phyloP scores from a whole-genome alignment of 1,140 invertebrate species.

The Pentalonia nigronervosa region DNA sequence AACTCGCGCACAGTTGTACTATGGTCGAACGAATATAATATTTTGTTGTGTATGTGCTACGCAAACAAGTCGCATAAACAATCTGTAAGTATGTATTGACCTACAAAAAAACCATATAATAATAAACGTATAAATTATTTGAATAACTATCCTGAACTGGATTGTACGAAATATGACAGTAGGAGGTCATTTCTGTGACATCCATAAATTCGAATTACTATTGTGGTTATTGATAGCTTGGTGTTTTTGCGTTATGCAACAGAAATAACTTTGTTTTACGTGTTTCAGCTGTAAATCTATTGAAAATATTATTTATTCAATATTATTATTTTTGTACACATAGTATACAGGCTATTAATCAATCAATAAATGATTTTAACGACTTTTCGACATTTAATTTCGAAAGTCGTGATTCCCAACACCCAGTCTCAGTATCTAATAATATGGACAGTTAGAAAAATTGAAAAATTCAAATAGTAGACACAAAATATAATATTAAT shows the following conservation, averaged over 20 bases:
- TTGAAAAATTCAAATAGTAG: background rate
- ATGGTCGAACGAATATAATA: background rate
- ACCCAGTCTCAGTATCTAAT: background rate
- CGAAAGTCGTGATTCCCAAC: background rate
- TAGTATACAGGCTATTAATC: background rate
- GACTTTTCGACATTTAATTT: background rate
- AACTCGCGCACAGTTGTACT: background rate
- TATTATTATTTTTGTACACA: background rate
- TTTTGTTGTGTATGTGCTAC: background rate
- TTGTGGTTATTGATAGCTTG: conserved; percentile 19
- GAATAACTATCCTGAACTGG: background rate
- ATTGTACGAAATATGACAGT: background rate
- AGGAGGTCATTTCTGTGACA: background rate
- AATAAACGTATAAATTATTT: background rate
- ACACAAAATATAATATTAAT: background rate
- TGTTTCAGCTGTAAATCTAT: background rate
- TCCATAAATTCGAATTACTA: background rate
- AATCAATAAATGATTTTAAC: background rate
- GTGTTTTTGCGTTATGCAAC: background rate
- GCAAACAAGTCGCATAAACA: conserved; percentile 7
- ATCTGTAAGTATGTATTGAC: background rate
- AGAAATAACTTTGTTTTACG: background rate
- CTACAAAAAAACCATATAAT: background rate
- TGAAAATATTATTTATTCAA: background rate
- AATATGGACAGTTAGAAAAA: background rate